Percentiles rank a stretch among this genome's conserved stretches.
Conservation (phyloP, 1,140 invertebrate species). For the Trichonephila clavata region DNA sequence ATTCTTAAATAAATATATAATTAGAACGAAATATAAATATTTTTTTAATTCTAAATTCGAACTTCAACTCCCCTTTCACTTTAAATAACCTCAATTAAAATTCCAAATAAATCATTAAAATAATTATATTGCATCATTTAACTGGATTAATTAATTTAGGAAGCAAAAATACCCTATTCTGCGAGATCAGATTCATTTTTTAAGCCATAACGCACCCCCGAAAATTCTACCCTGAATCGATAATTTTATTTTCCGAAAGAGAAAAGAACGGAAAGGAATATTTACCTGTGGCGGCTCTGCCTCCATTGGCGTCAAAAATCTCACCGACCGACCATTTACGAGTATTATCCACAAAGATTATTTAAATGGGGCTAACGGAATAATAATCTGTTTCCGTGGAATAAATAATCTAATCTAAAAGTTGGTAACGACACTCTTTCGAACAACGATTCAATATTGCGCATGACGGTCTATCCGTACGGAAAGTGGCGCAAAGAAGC, state of each 20-base stretch:
- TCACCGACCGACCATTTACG: conserved; percentile 60
- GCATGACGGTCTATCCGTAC: conserved; percentile 48
- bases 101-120: neutral
- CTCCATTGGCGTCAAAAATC: conserved; percentile 69
- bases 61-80: neutral
- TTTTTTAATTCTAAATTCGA: too few species aligned
- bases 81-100: neutral
- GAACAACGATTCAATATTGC: conserved; percentile 48
- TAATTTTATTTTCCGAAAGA: neutral
- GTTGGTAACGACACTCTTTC: conserved; percentile 27
- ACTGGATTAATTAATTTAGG: too few species aligned
- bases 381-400: neutral
- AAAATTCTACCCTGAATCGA: neutral
- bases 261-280: conserved; percentile 27
- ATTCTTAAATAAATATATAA: too few species aligned
- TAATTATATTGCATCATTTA: neutral
- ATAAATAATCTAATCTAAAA: neutral
- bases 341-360: conserved; percentile 46
- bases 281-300: conserved; percentile 61
- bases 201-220: too few species aligned
- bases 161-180: too few species aligned
- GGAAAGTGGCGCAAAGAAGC: conserved; percentile 60
- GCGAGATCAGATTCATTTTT: too few species aligned
- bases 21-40: too few species aligned
- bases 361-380: neutral